These are phyloP conservation scores for Leptopilina clavipes DNA, from an alignment of 1,140 invertebrate genomes.

Conservation along the genomic window DNA sequence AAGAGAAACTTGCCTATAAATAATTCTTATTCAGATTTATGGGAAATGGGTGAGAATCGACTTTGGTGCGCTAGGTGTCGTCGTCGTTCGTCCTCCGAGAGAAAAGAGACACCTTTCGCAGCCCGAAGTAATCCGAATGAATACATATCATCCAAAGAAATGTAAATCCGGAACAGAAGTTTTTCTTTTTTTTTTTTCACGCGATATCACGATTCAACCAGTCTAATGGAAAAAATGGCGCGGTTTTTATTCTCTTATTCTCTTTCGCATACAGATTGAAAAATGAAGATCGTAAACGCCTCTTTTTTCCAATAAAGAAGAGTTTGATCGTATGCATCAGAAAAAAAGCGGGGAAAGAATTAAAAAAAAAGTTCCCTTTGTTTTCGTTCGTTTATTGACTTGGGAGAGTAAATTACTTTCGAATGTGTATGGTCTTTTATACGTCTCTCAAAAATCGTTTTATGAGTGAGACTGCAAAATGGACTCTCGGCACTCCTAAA, in stretches of 20 bases:
- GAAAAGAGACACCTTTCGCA: not conserved
- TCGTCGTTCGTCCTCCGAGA: not conserved
- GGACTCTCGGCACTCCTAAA: too few species aligned
- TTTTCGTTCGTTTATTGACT: not conserved
- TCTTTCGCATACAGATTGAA: not conserved
- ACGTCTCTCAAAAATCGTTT: too few species aligned
- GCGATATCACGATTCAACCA: too few species aligned
- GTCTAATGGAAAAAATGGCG: not conserved
- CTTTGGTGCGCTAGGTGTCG: not conserved
- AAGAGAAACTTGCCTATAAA: conserved; percentile 63
- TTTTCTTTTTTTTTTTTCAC: too few species aligned
- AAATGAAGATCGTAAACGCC: not conserved
- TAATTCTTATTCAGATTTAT: conserved; percentile 69
- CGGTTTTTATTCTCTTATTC: not conserved
- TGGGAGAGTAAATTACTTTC: not conserved
- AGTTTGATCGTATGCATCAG: not conserved
- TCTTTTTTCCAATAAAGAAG: not conserved
- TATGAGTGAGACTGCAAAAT: too few species aligned
- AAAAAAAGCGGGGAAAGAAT: not conserved
- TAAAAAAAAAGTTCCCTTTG: not conserved
- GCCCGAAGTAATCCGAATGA: not conserved
- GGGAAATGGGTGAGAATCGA: conserved; percentile 52
- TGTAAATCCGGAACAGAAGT: not conserved
- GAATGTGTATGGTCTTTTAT: not conserved
- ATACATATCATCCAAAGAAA: not conserved